Evolutionary conservation across 2,888 invertebrate species (phyloP).

Genomic region (Yponomeuta plumbellus): DNA sequence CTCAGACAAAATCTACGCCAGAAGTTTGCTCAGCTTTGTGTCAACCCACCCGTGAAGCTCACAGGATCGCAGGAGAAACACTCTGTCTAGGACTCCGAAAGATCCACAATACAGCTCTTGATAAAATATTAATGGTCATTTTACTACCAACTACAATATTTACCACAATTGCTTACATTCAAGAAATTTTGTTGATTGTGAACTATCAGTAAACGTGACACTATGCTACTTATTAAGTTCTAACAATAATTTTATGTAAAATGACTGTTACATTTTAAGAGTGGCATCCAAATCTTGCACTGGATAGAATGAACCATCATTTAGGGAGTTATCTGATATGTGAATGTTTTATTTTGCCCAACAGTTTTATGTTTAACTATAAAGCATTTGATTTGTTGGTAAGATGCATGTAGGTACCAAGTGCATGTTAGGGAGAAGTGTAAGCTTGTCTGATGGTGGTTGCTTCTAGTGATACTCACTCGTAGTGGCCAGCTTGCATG

Average conservation of each 20-base stretch:
- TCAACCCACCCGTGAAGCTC: slow-evolving; percentile 58
- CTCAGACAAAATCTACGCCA: slow-evolving; percentile 87
- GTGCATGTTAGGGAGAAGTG: neutral
- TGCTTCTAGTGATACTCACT: slow-evolving; percentile 1
- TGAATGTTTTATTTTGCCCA: slow-evolving; percentile 22
- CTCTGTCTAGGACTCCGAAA: slow-evolving; percentile 34
- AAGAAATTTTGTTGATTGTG: neutral
- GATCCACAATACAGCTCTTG: slow-evolving; percentile 23
- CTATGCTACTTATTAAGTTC: slow-evolving; percentile 9
- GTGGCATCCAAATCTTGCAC: slow-evolving; percentile 9
- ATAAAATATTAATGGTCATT: slow-evolving; percentile 12
- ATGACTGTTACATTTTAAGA: slow-evolving; percentile 8
- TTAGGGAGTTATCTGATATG: slow-evolving; percentile 19
- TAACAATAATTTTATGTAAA: slow-evolving; percentile 4
- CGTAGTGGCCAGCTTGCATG: neutral
- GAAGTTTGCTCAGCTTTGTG: slow-evolving; percentile 89
- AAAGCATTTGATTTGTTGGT: slow-evolving; percentile 17
- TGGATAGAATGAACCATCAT: slow-evolving; percentile 8
- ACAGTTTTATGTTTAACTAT: slow-evolving; percentile 8
- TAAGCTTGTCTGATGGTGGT: slow-evolving; percentile 3
- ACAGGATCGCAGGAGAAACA: slow-evolving; percentile 38
- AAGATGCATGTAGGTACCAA: slow-evolving; percentile 8
- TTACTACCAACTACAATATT: neutral
- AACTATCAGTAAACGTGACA: neutral
- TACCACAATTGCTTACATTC: slow-evolving; percentile 2